These are phyloP conservation scores for Dendrolimus houi DNA, from an alignment of 2,888 invertebrate genomes.

Conservation along the genomic window DNA sequence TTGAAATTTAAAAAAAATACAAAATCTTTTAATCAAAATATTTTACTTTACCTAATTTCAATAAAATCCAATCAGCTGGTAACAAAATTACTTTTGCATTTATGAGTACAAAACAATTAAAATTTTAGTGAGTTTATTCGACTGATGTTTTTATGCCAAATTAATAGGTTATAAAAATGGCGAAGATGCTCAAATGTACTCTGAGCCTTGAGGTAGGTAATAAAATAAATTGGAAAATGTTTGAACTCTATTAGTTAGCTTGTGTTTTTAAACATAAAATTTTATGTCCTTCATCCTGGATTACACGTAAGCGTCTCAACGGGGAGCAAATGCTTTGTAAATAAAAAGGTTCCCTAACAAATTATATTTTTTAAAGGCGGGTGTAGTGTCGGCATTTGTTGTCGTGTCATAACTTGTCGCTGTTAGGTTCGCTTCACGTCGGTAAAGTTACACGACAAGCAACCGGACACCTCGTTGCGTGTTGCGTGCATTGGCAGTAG, in stretches of 20 bases:
- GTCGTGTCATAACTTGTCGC: constrained; percentile 64
- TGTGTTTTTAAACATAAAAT: neutral
- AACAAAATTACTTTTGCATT: too few relatives aligned
- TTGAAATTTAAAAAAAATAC: too few relatives aligned
- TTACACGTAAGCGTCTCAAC: neutral
- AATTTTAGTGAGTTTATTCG: neutral
- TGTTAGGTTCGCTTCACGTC: constrained; percentile 46
- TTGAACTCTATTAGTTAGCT: neutral
- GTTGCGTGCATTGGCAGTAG: constrained; percentile 32
- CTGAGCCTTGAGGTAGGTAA: neutral
- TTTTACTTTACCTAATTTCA: too few relatives aligned
- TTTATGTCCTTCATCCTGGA: neutral
- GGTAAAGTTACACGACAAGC: constrained; percentile 50
- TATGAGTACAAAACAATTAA: too few relatives aligned
- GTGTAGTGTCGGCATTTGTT: constrained; percentile 50
- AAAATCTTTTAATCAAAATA: too few relatives aligned
- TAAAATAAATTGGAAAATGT: neutral
- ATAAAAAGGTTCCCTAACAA: neutral
- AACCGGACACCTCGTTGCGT: constrained; percentile 59
- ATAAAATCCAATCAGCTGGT: too few relatives aligned
- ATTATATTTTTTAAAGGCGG: constrained; percentile 10
- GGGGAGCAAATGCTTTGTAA: neutral
- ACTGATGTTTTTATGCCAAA: constrained; percentile 7
- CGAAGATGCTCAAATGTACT: neutral
- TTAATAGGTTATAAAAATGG: neutral